A percentile compares a stretch with the other conserved stretches of the same genome.
These are phyloP conservation scores for Pristionchus japonicus DNA, from an alignment of 2,888 invertebrate species.

Conservation along the genomic window DNA sequence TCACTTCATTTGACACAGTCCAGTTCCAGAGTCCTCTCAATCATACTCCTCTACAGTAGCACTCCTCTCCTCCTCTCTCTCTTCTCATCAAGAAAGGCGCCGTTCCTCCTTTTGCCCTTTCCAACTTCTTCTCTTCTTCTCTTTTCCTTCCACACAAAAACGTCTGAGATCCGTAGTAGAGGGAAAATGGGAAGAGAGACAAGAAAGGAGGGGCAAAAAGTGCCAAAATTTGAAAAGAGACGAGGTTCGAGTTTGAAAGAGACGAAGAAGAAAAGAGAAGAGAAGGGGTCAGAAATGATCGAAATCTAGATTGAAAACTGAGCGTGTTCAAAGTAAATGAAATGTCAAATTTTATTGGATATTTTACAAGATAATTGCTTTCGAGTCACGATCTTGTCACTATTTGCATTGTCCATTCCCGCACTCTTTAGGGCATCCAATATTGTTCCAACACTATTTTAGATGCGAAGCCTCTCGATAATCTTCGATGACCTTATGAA, in stretches of 20 bases:
- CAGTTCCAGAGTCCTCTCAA: neutral
- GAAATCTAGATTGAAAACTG: too few relatives aligned
- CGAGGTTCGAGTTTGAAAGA: neutral
- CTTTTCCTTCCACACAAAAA: conserved; percentile 23
- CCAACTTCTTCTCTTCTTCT: conserved; percentile 11
- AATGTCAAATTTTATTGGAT: neutral
- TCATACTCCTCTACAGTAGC: neutral
- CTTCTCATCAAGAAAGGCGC: conserved; percentile 10
- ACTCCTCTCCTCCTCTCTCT: neutral
- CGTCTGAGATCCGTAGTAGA: conserved; percentile 36
- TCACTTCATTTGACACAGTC: too few relatives aligned
- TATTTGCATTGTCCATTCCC: neutral
- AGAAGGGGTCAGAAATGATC: too few relatives aligned
- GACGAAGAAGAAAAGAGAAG: neutral
- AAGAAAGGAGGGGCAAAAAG: neutral
- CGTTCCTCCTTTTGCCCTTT: conserved; percentile 14
- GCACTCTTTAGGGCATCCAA: neutral
- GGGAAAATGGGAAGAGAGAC: neutral
- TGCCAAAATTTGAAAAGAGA: conserved; percentile 10
- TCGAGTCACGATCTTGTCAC: neutral
- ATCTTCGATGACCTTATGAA: neutral
- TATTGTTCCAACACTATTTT: neutral
- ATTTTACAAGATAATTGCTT: neutral
- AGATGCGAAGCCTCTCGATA: neutral
- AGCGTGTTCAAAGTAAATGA: too few relatives aligned